These are phyloP conservation scores for Drosophila pandora DNA, from an alignment of 1,140 invertebrate species.

Conservation along the genomic window DNA sequence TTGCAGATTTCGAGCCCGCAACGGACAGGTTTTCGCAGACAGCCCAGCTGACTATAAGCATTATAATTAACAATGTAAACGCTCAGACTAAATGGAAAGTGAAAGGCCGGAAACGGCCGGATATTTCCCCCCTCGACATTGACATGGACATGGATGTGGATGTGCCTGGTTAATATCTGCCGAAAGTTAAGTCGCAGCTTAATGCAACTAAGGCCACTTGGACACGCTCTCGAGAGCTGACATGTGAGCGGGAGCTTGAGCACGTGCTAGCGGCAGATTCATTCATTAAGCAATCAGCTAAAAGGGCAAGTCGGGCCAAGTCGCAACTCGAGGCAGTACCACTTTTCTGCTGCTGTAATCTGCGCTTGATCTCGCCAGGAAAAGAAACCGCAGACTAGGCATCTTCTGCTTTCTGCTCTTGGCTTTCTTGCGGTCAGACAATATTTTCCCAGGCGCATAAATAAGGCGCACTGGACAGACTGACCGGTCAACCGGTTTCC, in stretches of 20 bases:
- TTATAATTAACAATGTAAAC: slow-evolving; percentile 60
- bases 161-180: slow-evolving; percentile 26
- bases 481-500: slow-evolving; percentile 45
- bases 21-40: slow-evolving; percentile 33
- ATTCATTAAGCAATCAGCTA: slow-evolving; percentile 62
- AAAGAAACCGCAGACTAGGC: slow-evolving; percentile 50
- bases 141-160: slow-evolving; percentile 22
- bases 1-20: slow-evolving; percentile 6
- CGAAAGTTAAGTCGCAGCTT: slow-evolving; percentile 33
- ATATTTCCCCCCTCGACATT: slow-evolving; percentile 29
- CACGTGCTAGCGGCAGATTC: slow-evolving; percentile 56
- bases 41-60: slow-evolving; percentile 34
- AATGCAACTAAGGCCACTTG: slow-evolving; percentile 28
- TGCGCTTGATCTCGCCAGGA: slow-evolving; percentile 20
- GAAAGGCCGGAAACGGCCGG: slow-evolving; percentile 52
- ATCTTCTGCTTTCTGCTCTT: slow-evolving; percentile 27
- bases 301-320: slow-evolving; percentile 44
- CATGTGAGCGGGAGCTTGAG: slow-evolving; percentile 60
- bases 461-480: slow-evolving; percentile 33
- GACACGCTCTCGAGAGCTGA: slow-evolving; percentile 58
- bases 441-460: slow-evolving; percentile 66
- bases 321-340: not conserved
- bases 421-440: slow-evolving; percentile 48
- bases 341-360: slow-evolving; percentile 45
- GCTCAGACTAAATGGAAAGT: slow-evolving; percentile 46